Conservation (phyloP, 2,113 vertebrate species). For the Gallinago paraguaiae region DNA sequence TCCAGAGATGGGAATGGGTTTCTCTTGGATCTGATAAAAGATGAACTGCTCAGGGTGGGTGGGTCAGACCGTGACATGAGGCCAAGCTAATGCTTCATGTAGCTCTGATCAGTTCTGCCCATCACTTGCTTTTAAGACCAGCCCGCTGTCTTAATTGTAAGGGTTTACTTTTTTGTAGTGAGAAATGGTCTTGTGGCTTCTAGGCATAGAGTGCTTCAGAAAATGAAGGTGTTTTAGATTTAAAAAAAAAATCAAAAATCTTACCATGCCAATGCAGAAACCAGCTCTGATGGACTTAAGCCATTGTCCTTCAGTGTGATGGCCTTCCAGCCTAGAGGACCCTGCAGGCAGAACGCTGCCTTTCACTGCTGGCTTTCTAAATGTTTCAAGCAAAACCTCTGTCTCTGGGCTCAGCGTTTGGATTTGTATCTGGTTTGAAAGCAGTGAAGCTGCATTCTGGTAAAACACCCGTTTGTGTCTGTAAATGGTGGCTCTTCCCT, state of each 20-base stretch:
- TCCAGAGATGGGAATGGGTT: not conserved
- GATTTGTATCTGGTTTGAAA: not conserved
- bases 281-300: not conserved
- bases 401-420: not conserved
- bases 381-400: not conserved
- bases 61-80: accelerated
- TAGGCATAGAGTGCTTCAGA: not conserved
- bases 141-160: not conserved
- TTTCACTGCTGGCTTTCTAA: not conserved
- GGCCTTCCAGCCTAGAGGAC: not conserved
- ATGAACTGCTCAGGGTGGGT: not conserved
- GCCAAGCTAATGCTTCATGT: accelerated
- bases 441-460: accelerated
- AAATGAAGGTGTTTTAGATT: not conserved
- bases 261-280: not conserved
- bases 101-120: not conserved
- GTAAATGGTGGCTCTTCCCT: not conserved
- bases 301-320: not conserved
- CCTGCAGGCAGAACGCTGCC: not conserved
- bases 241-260: not conserved
- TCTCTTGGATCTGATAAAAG: not conserved
- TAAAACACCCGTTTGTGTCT: not conserved
- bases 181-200: not conserved
- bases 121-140: not conserved
- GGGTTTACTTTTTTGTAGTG: not conserved